phyloP scores from a whole-genome alignment of 2,113 vertebrate genomes.

The Seriola rivoliana region DNA sequence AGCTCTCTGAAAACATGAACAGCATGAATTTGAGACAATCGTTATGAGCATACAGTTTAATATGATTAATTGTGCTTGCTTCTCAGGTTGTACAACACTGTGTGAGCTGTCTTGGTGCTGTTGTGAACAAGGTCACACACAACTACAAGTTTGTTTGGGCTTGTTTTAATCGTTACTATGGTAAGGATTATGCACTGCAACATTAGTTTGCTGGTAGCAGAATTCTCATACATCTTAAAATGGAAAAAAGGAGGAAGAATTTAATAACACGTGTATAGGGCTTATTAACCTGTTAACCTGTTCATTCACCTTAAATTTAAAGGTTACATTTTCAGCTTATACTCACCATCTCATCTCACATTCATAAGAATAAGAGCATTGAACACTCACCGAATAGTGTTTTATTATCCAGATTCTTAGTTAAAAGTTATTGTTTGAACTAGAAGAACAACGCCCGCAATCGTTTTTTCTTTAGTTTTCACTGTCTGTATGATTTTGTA shows the following conservation, averaged over 20 bases:
- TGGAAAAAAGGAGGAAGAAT: neutral
- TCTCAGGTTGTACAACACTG: constrained; percentile 96
- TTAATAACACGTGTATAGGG: neutral
- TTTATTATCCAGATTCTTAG: too few relatives aligned
- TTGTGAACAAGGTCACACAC: constrained; percentile 98
- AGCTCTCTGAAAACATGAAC: neutral
- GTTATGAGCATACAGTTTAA: neutral
- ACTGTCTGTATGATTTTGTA: constrained; percentile 58
- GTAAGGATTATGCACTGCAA: constrained; percentile 80
- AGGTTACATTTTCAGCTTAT: neutral
- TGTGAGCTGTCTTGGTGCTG: constrained; percentile 96
- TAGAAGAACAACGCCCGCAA: neutral
- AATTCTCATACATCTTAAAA: neutral
- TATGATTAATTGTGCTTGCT: constrained; percentile 37
- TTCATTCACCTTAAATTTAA: neutral
- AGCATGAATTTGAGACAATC: neutral
- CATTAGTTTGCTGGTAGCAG: neutral
- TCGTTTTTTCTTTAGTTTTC: neutral
- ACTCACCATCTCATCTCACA: neutral
- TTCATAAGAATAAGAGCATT: neutral
- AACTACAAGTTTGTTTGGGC: constrained; percentile 99
- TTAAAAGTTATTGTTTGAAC: too few relatives aligned
- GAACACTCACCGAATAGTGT: neutral
- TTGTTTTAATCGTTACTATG: constrained; percentile 98
- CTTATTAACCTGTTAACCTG: neutral